Evolutionary conservation across 2,888 invertebrate genomes (phyloP), one percentile per base, ranked within the genome.

Genomic region (Busseola fusca): DNA sequence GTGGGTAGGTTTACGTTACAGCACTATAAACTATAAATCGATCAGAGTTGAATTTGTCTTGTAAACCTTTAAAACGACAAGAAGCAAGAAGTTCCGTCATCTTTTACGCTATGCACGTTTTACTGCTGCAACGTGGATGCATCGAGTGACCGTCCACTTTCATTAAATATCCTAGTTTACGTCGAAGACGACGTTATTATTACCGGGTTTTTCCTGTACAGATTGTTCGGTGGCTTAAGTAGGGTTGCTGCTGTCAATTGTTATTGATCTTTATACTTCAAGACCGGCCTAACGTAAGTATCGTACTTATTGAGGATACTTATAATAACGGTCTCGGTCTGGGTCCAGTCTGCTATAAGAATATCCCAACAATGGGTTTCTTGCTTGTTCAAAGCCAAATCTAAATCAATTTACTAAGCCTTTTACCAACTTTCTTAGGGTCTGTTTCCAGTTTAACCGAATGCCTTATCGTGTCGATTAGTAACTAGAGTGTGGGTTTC

Each of bases 151-250:
- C 70, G 65, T 68, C 63, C 64, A 64, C 34, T 73, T 75, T 57
- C 56, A 74, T 72, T 72, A 69, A 83, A 74, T 83, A 74, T 81
- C 65, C 54, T 52, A 74, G 78, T 72, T 81, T 71, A 71, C 42
- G n/a, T 40, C 21, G 42, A 27, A 54, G 54, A 45, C 64, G 54
- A 57, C 64, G 37, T 57, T 72, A 48, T 72, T 54, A 64, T 50
- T 78, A 42, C 37, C 18, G 21, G 45, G 30, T 21, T 30, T 75
- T 63, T 71, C 52, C 27, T 45, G 76, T 42, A 30, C 74, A 77
- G 77, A 63, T 77, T 74, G 50, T 63, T 58, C 52, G 14, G 58
- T 40, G 58, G 71, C 50, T 58, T 63, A 63, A 30, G 57, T 71
- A 77, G 71, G 74, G 71, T 74, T 52, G 45, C 30, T n/a, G 67